phyloP scores from a whole-genome alignment of 2,113 vertebrate species.

The Vidua macroura region DNA sequence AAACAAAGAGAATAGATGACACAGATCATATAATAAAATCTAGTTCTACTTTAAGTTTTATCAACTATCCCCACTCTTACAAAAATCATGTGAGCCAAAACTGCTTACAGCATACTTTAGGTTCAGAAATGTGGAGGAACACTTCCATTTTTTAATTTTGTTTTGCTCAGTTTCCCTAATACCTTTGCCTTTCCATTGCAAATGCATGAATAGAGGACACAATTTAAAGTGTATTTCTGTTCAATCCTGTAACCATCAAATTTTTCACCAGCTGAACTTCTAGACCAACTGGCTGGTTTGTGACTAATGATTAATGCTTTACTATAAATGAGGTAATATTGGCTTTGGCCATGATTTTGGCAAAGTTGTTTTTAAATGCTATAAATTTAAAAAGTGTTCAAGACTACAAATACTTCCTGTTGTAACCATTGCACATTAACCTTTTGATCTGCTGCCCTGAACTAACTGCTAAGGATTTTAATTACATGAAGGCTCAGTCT shows the following conservation, averaged over 20 bases:
- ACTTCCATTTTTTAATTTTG: not conserved
- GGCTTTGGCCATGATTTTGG: slow-evolving; percentile 59
- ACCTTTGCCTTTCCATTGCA: not conserved
- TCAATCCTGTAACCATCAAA: not conserved
- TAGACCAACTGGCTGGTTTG: slow-evolving; percentile 33
- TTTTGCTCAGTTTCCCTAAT: slow-evolving; percentile 8
- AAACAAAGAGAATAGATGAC: slow-evolving; percentile 38
- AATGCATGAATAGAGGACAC: not conserved
- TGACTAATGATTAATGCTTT: slow-evolving; percentile 65
- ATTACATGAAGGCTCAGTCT: slow-evolving; percentile 42
- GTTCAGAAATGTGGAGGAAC: not conserved
- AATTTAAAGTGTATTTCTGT: slow-evolving; percentile 24
- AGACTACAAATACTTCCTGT: slow-evolving; percentile 56
- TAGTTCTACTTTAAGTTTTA: not conserved
- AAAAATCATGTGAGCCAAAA: not conserved
- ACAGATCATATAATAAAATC: not conserved
- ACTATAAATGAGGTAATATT: slow-evolving; percentile 67
- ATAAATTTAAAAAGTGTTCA: slow-evolving; percentile 49
- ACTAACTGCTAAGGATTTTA: slow-evolving; percentile 51
- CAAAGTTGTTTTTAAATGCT: slow-evolving; percentile 59
- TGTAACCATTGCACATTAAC: slow-evolving; percentile 42
- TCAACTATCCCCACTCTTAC: not conserved
- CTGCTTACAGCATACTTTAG: not conserved
- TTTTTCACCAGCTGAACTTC: slow-evolving; percentile 47
- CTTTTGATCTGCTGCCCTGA: slow-evolving; percentile 58